Base-by-base conservation (phyloP, 1,140 invertebrate genomes). In the Drosophila melanica region DNA sequence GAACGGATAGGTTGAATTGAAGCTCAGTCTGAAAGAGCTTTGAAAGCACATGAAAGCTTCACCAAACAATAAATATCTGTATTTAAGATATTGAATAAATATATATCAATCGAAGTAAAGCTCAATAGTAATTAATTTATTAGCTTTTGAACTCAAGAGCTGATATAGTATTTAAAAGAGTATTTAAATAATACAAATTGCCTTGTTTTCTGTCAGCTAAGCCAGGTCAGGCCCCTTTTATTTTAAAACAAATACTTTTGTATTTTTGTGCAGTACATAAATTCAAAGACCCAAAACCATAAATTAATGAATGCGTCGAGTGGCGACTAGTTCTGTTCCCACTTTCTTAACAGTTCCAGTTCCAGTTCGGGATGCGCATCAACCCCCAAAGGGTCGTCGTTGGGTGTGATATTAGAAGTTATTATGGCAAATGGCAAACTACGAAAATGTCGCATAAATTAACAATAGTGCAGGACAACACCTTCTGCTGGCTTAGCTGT, bases 371-470 rank as follows among this genome's bases (percentile, higher is more conserved):
- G 33, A 30, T 5, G 44, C 23, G 16, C 11, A 23, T 20, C 50
- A 51, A 53, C 67, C 67, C 59, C 71, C 77, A 81, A 81, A 78
- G 82, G 81, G 63, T 70, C 76, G 65, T 41, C 41, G 9, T 45
- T 72, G 12, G 35, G 51, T 33, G 67, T 50, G 62, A 74, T 81
- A 86, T 87, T 87, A 87, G 82, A 86, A 87, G 82, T 87, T 86
- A 86, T 86, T 86, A 87, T 79, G 71, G 63, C 63, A 80, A 84
- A 84, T 71, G 64, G 81, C 55, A 81, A 86, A 87, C 79, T 86
- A 86, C 57, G 57, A 87, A 78, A 86, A 75, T 86, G 82, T 82
- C 82, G 82, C 79, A 86, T 86, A 86, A 86, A 86, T 86, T 87
- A 86, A 69, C 67, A 86, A 82, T 81, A 79, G 66, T 55, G 75